These are phyloP conservation scores for Drosophila maculinotata DNA, from an alignment of 2,888 invertebrate genomes.

Conservation along the genomic window DNA sequence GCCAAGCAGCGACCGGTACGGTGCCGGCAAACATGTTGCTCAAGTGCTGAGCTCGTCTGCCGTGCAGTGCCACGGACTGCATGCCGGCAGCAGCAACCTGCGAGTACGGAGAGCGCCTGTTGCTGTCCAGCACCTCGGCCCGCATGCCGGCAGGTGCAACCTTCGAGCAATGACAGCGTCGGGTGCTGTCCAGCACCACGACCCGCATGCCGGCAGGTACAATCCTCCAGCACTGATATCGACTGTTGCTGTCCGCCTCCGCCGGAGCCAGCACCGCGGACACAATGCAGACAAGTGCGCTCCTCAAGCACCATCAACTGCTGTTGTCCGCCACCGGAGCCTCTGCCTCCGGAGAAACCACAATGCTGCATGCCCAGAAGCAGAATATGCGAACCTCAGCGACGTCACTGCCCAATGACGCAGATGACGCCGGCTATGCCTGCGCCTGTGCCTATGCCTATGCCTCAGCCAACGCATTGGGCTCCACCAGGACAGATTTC, in stretches of 20 bases:
- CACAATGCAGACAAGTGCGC: not conserved
- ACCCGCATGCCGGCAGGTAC: not conserved
- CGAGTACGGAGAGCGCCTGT: not conserved
- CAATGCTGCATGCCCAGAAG: not conserved
- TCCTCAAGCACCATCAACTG: not conserved
- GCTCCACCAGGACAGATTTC: not conserved
- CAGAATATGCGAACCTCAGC: not conserved
- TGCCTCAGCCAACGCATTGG: too few species aligned
- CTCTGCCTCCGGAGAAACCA: not conserved
- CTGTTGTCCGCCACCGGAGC: conserved; percentile 7
- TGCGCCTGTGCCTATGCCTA: not conserved
- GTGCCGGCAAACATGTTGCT: too few species aligned
- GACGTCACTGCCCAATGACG: not conserved
- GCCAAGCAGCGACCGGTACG: not conserved
- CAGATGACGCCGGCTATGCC: not conserved
- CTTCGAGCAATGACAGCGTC: not conserved
- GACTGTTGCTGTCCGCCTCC: not conserved
- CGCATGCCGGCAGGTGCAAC: not conserved
- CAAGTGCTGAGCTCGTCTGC: not conserved
- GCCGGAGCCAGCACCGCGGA: not conserved
- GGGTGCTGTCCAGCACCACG: not conserved
- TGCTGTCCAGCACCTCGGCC: not conserved
- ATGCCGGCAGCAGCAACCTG: not conserved
- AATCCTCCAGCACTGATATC: not conserved
- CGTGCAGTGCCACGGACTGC: not conserved